phyloP scores from a whole-genome alignment of 2,888 invertebrate genomes.

The Noctua pronuba region DNA sequence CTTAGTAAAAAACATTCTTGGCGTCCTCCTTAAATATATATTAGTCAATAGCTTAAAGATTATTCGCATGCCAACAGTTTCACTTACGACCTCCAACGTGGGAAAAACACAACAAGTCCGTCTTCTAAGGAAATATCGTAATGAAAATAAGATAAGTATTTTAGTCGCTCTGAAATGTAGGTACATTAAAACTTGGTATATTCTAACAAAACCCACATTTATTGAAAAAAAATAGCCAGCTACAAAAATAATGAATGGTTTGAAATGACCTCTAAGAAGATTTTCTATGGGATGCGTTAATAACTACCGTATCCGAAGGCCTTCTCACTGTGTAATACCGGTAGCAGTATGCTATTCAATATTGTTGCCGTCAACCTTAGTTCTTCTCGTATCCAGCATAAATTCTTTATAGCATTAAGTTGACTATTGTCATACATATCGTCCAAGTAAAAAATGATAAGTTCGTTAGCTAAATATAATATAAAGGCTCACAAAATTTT shows the following conservation, averaged over 20 bases:
- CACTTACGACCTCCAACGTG: slow-evolving; percentile 19
- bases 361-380: background rate
- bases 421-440: background rate
- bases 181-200: background rate
- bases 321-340: slow-evolving; percentile 26
- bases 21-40: background rate
- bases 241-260: slow-evolving; percentile 35
- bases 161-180: background rate
- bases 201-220: slow-evolving; percentile 8
- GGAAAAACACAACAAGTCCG: slow-evolving; percentile 18
- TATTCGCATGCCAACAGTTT: slow-evolving; percentile 22
- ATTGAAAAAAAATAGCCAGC: background rate
- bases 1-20: background rate
- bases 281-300: slow-evolving; percentile 31
- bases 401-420: background rate
- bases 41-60: slow-evolving; percentile 11
- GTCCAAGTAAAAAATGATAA: background rate
- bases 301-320: slow-evolving; percentile 42
- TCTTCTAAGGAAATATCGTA: slow-evolving; percentile 2
- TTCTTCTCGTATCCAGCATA: background rate
- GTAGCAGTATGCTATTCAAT: slow-evolving; percentile 29
- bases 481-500: no score
- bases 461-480: background rate
- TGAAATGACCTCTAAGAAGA: slow-evolving; percentile 37
- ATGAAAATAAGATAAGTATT: slow-evolving; percentile 11